Evolutionary conservation across 2,113 vertebrate species (phyloP).

Genomic region (Pituophis catenifer): DNA sequence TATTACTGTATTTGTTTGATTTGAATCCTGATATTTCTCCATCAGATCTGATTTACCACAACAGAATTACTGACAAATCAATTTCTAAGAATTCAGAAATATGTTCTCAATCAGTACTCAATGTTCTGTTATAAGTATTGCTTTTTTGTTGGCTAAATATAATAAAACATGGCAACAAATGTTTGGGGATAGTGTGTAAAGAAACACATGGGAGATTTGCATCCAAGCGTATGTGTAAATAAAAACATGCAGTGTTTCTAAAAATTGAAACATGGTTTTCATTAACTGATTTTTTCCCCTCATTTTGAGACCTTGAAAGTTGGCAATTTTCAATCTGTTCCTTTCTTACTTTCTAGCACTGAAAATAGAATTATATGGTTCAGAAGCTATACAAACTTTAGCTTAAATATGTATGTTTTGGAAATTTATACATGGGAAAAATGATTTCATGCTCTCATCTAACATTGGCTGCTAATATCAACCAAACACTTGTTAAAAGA

Average conservation of each 20-base stretch:
- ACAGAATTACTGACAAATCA: not conserved
- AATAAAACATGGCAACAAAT: not conserved
- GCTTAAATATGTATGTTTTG: not conserved
- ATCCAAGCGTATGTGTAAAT: not conserved
- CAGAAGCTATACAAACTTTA: not conserved
- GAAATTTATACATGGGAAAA: not conserved
- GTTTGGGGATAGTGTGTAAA: accelerated
- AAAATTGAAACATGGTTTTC: not conserved
- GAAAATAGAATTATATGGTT: not conserved
- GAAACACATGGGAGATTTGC: not conserved
- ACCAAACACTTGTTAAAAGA: not conserved
- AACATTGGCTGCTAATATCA: not conserved
- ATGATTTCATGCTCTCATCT: not conserved
- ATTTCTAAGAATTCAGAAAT: not conserved
- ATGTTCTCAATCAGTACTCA: not conserved
- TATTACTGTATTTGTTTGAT: not conserved
- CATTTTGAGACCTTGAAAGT: not conserved
- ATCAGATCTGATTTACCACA: not conserved
- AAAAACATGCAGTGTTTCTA: not conserved
- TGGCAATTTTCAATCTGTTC: not conserved
- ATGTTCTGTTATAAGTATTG: not conserved
- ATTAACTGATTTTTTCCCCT: not conserved
- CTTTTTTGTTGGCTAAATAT: not conserved
- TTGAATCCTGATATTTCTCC: not conserved
- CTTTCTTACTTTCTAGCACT: not conserved